Evolutionary conservation across 1,140 invertebrate species (phyloP), one percentile per base, ranked within the genome.

Genomic region (Cherax destructor): DNA sequence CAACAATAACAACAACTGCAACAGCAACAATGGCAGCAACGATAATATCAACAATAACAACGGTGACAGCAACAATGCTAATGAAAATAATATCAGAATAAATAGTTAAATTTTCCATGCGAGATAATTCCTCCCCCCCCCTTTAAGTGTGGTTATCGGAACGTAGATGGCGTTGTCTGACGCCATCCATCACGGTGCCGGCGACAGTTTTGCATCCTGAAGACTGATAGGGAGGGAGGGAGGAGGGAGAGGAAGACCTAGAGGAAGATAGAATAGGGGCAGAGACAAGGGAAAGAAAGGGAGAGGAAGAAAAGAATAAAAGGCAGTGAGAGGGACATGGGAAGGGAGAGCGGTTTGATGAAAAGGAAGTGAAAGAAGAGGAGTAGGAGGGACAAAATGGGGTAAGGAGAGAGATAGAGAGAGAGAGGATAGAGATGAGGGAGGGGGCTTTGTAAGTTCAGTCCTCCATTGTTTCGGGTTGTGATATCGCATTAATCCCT

Each of bases 131-230:
- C 9, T 11, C 30, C n/a, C 11, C 83, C 83, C 61, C 47, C 41
- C 21, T 21, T 56, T 3, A 30, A 81, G 79, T 86, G 85, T 52
- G 85, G 85, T 78, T 86, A 86, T 86, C 85, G 85, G 85, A 59
- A 78, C 85, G 78, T 86, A 86, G 85, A 59, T 86, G 85, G 85
- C 85, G 85, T 50, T 78, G 69, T 56, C 65, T 41, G 50, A 18
- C 74, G 72, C 52, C 85, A 86, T 86, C 85, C 85, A 86, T 86
- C 85, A 86, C 85, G 9, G 74, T 6, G 11, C 30, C 74, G 41
- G 76, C 52, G 85, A 86, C 85, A 86, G 74, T 86, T 86, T 86
- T 86, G 85, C 85, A 86, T 86, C 85, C 61, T 77, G 72, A 24
- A 86, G 74, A 86, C 85, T 77, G 85, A 86, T 86, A 78, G 85